Conservation (phyloP, 2,888 invertebrate species). For the Chromoteleia sp. region DNA sequence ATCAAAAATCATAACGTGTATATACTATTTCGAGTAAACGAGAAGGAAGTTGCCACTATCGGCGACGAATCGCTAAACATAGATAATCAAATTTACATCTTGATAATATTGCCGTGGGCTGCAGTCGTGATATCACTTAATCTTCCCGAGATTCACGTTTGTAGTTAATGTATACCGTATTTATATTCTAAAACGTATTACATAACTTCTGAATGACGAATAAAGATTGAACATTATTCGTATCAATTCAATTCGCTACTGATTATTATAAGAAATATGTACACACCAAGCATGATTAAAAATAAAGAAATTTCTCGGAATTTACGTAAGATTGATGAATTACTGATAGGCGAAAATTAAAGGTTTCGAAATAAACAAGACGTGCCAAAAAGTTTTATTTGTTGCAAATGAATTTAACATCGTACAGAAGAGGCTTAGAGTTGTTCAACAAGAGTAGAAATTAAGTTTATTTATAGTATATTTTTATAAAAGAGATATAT, state of each 20-base stretch:
- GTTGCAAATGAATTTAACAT: conserved; percentile 46
- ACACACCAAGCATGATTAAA: not conserved
- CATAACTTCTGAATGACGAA: not conserved
- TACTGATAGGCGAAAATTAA: conserved; percentile 36
- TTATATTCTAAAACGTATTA: not conserved
- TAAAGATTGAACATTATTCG: conserved; percentile 9
- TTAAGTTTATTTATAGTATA: conserved; percentile 8
- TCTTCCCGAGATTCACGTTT: conserved; percentile 24
- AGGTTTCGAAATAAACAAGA: conserved; percentile 6
- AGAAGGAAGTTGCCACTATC: conserved; percentile 68
- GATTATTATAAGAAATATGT: not conserved
- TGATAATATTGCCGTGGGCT: conserved; percentile 46
- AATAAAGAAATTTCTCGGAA: conserved; percentile 6
- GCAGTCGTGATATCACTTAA: conserved; percentile 55
- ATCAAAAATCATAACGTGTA: conserved; percentile 60
- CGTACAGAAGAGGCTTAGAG: not conserved
- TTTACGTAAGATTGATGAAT: conserved; percentile 43
- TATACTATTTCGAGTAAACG: conserved; percentile 46
- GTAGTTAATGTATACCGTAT: conserved; percentile 21
- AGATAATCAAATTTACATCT: conserved; percentile 77
- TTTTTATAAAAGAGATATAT: conserved; percentile 5
- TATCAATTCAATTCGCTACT: conserved; percentile 7
- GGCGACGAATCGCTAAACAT: conserved; percentile 73
- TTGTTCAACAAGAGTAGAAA: conserved; percentile 3
- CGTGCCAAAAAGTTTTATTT: conserved; percentile 47